These are phyloP conservation scores for Epirrita christyi DNA, from an alignment of 2,888 invertebrate genomes.

Conservation along the genomic window DNA sequence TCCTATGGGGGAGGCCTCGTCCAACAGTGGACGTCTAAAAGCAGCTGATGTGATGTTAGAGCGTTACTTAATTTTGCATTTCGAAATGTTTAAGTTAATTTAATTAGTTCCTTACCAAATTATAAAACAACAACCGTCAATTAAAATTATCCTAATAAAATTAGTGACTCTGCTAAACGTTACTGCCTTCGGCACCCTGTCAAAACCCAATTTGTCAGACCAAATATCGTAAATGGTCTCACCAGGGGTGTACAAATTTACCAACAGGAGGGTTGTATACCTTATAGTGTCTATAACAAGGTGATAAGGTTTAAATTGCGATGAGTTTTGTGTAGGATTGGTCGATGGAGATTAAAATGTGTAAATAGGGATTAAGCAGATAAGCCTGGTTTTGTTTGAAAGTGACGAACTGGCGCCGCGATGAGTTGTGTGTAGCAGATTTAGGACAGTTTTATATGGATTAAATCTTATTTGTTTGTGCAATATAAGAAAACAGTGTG, in stretches of 20 bases:
- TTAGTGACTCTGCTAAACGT: constrained; percentile 64
- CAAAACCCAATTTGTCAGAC: constrained; percentile 83
- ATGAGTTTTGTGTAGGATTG: constrained; percentile 45
- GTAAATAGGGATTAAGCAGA: constrained; percentile 83
- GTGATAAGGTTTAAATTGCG: constrained; percentile 63
- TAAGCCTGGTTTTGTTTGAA: constrained; percentile 74
- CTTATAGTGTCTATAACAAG: constrained; percentile 53
- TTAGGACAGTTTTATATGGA: constrained; percentile 50
- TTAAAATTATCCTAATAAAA: constrained; percentile 54
- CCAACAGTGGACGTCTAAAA: no score
- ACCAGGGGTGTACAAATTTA: constrained; percentile 56
- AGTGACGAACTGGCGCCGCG: constrained; percentile 73
- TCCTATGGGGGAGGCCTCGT: no score
- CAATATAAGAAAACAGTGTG: background rate
- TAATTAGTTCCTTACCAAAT: constrained; percentile 42
- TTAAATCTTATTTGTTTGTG: constrained; percentile 35
- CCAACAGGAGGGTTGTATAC: constrained; percentile 35
- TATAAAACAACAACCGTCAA: constrained; percentile 54
- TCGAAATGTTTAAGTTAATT: constrained; percentile 32
- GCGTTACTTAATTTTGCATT: no score
- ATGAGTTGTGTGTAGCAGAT: constrained; percentile 64
- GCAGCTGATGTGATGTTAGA: no score
- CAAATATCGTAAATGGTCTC: constrained; percentile 75
- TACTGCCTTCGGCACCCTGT: constrained; percentile 74
- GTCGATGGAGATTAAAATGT: constrained; percentile 76